Base-by-base conservation (phyloP, 2,888 invertebrate species). In the Pandemis corylana region DNA sequence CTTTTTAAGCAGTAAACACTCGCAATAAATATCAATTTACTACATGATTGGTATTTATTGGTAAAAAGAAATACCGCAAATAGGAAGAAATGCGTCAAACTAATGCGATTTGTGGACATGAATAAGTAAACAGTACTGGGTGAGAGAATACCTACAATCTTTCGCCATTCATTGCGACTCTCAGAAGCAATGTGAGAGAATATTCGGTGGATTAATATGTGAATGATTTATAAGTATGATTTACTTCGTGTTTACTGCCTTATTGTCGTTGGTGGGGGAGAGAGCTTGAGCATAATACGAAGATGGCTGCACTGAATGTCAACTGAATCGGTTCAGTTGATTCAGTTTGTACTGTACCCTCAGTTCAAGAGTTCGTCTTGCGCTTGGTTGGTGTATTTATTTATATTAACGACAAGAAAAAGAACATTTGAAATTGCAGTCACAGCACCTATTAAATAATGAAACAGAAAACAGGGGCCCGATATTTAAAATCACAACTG, bases 41-140 rank as follows among this genome's bases (percentile, higher is more conserved):
- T 59, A 3, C 59, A 4, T 12, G 3, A 20, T 20, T 28, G 10
- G 28, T 4, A 12, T 28, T 62, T 62, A n/a, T 42, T 3, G 36
- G 41, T 9, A 41, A 61, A 62, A 62, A 28, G 20, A 20, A 62
- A 62, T 13, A 2, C 41, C 6, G 20, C 42, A 7, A 42, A 62
- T 5, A 42, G 5, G 7, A n/a, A 42, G 7, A 62, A 42, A n/a
- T 62, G 62, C 59, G 59, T 59, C 59, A 12, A 28, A 28, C 59
- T 59, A 59, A 59, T 59, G 59, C 28, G 59, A 28, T 62, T 42
- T 62, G 62, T 62, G 59, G 62, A 49, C 46, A 51, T 66, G 46
- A 66, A 66, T 66, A 66, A 51, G 36, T 51, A 51, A 66, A 6
- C 7, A 66, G 65, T 13, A 2, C 36, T 15, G 46, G 46, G 46